A percentile compares a stretch with the other conserved stretches of the same genome.
Conservation (phyloP, 2,113 vertebrate species). For the Cinclus mexicanus region DNA sequence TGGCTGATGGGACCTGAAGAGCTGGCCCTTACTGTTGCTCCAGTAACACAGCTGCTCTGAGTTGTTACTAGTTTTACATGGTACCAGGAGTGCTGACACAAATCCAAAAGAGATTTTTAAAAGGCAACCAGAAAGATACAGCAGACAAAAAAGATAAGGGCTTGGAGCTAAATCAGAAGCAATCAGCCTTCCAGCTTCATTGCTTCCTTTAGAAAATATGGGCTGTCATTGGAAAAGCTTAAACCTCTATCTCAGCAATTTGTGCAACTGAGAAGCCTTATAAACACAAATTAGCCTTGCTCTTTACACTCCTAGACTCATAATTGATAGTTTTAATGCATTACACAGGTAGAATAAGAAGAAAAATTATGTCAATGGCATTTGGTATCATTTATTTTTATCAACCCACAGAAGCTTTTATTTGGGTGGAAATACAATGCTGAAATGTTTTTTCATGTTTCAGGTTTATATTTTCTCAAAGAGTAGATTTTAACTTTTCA, state of each 20-base stretch:
- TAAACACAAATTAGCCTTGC: slow-evolving; percentile 3
- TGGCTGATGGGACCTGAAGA: neutral
- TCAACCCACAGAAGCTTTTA: neutral
- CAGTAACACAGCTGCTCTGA: neutral
- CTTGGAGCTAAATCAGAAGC: neutral
- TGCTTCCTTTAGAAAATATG: slow-evolving; percentile 1
- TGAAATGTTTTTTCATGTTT: neutral
- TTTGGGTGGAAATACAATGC: neutral
- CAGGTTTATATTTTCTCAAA: neutral
- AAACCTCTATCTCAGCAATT: slow-evolving; percentile 14
- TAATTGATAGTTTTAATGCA: slow-evolving; percentile 42
- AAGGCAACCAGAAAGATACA: neutral
- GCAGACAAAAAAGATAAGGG: neutral
- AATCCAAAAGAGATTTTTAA: neutral
- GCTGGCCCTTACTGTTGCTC: neutral
- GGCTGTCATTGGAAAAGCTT: slow-evolving; percentile 1
- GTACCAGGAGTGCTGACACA: neutral
- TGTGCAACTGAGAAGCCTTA: neutral
- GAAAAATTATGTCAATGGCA: neutral
- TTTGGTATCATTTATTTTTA: neutral
- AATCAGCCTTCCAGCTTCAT: neutral
- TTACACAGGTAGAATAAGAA: neutral
- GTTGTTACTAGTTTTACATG: neutral
- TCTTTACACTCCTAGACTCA: slow-evolving; percentile 3
- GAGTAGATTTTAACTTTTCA: neutral